Percentiles rank a stretch among this genome's conserved stretches.
phyloP scores from a whole-genome alignment of 1,140 invertebrate species.

The Tetranychus urticae region DNA sequence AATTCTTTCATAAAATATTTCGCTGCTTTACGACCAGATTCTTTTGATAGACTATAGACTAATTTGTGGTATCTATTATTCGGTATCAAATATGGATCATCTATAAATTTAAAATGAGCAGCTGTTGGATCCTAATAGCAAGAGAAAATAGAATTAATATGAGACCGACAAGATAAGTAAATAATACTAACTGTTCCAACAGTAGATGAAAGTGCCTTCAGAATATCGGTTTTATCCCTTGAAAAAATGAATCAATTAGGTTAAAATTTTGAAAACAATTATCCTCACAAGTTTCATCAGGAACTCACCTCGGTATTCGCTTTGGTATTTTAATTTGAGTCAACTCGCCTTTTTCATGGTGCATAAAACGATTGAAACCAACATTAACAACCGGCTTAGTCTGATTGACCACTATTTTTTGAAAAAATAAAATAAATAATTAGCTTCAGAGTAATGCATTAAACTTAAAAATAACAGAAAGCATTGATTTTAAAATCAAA shows the following conservation, averaged over 20 bases:
- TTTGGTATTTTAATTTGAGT: neutral
- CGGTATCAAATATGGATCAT: slow-evolving; percentile 72
- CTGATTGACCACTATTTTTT: no score
- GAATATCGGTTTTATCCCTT: neutral
- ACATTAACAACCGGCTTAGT: no score
- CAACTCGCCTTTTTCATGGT: neutral
- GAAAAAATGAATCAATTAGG: neutral
- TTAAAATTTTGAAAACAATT: neutral
- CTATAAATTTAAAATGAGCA: slow-evolving; percentile 62
- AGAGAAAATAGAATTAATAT: neutral
- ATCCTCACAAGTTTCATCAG: neutral
- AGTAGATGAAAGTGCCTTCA: slow-evolving; percentile 1
- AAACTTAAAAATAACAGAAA: no score
- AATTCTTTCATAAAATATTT: slow-evolving; percentile 55
- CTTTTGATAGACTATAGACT: slow-evolving; percentile 47
- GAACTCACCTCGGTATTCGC: neutral
- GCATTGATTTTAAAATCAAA: no score
- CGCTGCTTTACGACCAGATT: slow-evolving; percentile 62
- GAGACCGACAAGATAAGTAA: neutral
- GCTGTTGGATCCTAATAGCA: slow-evolving; percentile 36
- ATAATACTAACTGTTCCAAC: neutral
- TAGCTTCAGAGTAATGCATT: no score
- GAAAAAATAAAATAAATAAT: no score
- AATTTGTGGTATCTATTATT: slow-evolving; percentile 41
- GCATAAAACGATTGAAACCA: no score